phyloP scores from a whole-genome alignment of 2,797 vertebrate genomes.

The Champsocephalus gunnari region DNA sequence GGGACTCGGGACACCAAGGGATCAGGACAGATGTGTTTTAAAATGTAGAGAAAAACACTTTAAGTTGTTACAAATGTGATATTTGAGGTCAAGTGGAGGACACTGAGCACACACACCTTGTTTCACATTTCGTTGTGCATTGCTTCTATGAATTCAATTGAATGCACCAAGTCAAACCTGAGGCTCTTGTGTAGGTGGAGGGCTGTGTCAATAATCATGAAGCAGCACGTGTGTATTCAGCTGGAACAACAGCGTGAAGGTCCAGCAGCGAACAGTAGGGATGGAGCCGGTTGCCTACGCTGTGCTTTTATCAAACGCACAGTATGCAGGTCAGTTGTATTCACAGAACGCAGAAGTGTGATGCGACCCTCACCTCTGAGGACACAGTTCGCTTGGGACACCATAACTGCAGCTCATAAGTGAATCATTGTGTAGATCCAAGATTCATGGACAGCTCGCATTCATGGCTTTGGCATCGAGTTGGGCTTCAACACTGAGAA shows the following conservation, averaged over 20 bases:
- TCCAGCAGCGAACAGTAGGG: background rate
- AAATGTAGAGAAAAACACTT: background rate
- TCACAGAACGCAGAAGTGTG: conserved; percentile 9
- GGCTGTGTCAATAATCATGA: conserved; percentile 23
- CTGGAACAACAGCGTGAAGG: conserved; percentile 32
- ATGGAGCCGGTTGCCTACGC: background rate
- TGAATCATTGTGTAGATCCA: conserved; percentile 44
- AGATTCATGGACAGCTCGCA: conserved; percentile 32
- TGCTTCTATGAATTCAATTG: background rate
- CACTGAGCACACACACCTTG: conserved; percentile 20
- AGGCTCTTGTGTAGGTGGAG: conserved; percentile 15
- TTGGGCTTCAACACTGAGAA: conserved; percentile 31
- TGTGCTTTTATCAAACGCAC: conserved; percentile 1
- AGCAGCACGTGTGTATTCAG: conserved; percentile 36
- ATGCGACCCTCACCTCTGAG: conserved; percentile 44
- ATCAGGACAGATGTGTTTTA: background rate
- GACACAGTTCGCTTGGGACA: conserved; percentile 34
- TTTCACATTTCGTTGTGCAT: conserved; percentile 18
- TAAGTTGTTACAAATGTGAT: background rate
- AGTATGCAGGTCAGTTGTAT: conserved; percentile 12
- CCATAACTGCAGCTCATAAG: conserved; percentile 66
- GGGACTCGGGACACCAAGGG: background rate
- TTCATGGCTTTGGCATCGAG: conserved; percentile 50
- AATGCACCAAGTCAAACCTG: conserved; percentile 7
- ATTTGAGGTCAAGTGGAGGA: background rate